phyloP scores from a whole-genome alignment of 2,888 invertebrate genomes.

The Meliscaeva auricollis region DNA sequence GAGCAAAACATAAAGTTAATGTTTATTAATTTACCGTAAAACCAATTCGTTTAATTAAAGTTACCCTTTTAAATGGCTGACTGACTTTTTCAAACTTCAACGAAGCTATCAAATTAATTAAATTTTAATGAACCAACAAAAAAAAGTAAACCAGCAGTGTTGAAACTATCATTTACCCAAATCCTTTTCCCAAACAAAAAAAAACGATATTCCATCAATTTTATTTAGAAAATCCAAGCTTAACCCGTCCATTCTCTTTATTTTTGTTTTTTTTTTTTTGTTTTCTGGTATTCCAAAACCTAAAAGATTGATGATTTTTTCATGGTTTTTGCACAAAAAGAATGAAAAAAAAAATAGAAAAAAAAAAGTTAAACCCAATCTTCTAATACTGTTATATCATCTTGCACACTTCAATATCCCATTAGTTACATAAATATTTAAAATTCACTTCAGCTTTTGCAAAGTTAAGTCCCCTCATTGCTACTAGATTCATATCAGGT shows the following conservation, averaged over 20 bases:
- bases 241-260: conserved; percentile 12
- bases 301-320: conserved; percentile 29
- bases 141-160: too few species aligned
- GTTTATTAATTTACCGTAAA: too few species aligned
- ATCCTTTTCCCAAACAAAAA: neutral
- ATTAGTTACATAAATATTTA: conserved; percentile 60
- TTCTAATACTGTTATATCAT: conserved; percentile 36
- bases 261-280: neutral
- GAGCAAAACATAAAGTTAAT: too few species aligned
- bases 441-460: conserved; percentile 55
- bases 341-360: neutral
- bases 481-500: conserved; percentile 31
- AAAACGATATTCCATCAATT: neutral
- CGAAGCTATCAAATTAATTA: too few species aligned
- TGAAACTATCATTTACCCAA: neutral
- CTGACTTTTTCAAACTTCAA: too few species aligned
- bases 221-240: conserved; percentile 5
- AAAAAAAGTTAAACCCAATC: conserved; percentile 23
- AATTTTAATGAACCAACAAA: too few species aligned
- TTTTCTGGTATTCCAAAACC: neutral
- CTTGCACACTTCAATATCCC: conserved; percentile 42
- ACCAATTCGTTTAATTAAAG: too few species aligned
- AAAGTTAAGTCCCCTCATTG: conserved; percentile 8
- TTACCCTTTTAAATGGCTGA: too few species aligned
- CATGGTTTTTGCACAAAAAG: neutral